Evolutionary conservation across 1,140 invertebrate species (phyloP).

Genomic region (Adoxophyes honmai): DNA sequence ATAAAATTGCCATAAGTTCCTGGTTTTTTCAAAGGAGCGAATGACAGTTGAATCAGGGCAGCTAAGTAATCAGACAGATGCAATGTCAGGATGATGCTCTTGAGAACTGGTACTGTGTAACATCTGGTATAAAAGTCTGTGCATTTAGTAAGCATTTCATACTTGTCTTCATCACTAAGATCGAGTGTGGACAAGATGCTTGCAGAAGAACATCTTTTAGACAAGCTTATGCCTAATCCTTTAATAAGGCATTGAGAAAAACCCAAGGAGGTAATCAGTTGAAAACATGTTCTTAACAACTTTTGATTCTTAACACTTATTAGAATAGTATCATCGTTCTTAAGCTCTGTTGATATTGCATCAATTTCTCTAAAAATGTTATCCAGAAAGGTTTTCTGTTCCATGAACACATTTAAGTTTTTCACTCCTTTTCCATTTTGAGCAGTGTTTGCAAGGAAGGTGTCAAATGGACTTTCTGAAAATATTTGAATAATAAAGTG

Average conservation of each 20-base stretch:
- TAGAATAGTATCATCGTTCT: conserved; percentile 59
- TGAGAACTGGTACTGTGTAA: conserved; percentile 56
- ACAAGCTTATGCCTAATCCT: conserved; percentile 79
- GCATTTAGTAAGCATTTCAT: conserved; percentile 51
- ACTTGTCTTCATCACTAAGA: conserved; percentile 61
- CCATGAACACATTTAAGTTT: conserved; percentile 19
- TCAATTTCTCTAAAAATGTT: conserved; percentile 63
- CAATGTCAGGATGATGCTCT: conserved; percentile 69
- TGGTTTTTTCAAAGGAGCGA: conserved; percentile 82
- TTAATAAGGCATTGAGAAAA: conserved; percentile 81
- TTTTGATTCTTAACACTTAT: conserved; percentile 80
- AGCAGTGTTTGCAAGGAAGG: conserved; percentile 23
- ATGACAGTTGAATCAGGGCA: conserved; percentile 83
- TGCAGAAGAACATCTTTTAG: conserved; percentile 57
- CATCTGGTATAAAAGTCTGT: conserved; percentile 56
- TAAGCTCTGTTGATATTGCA: conserved; percentile 40
- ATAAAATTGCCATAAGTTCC: conserved; percentile 55
- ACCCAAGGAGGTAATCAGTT: conserved; percentile 81
- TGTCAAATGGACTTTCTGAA: conserved; percentile 37
- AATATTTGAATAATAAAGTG: conserved; percentile 15
- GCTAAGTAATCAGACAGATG: conserved; percentile 79
- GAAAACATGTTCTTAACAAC: conserved; percentile 74
- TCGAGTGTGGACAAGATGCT: conserved; percentile 29
- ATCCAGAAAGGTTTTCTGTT: conserved; percentile 40
- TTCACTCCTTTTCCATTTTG: conserved; percentile 15